A percentile compares a stretch with the other conserved stretches of the same genome.
These are phyloP conservation scores for Glareola pratincola DNA, from an alignment of 2,113 vertebrate species.

Conservation along the genomic window DNA sequence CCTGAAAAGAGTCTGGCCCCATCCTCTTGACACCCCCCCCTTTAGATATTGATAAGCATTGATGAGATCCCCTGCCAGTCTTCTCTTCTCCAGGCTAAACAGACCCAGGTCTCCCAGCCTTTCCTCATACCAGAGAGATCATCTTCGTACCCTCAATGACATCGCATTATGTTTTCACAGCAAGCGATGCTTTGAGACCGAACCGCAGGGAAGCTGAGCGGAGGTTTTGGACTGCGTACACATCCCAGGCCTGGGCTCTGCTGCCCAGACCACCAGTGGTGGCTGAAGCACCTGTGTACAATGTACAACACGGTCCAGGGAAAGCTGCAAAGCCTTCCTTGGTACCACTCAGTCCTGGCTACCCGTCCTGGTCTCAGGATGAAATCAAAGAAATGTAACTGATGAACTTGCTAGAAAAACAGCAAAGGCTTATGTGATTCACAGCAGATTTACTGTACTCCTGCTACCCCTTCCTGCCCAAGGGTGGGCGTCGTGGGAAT, in stretches of 20 bases:
- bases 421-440: not conserved
- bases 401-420: not conserved
- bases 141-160: not conserved
- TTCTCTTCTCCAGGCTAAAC: too few relatives aligned
- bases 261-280: not conserved
- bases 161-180: not conserved
- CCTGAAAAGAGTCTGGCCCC: too few relatives aligned
- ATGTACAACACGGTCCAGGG: not conserved
- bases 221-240: fast-evolving
- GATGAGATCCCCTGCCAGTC: too few relatives aligned
- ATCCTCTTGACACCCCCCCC: too few relatives aligned
- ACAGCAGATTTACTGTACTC: not conserved
- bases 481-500: not conserved
- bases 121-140: too few relatives aligned
- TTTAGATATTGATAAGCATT: too few relatives aligned
- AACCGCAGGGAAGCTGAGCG: fast-evolving
- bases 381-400: not conserved
- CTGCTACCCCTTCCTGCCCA: not conserved
- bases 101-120: too few relatives aligned
- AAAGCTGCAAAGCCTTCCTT: not conserved
- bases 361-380: not conserved
- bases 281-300: fast-evolving
- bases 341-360: not conserved
- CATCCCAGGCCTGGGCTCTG: not conserved
- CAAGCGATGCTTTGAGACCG: not conserved